A percentile compares a stretch with the other conserved stretches of the same genome.
phyloP scores from a whole-genome alignment of 2,888 invertebrate species.

The Rhaphigaster nebulosa region DNA sequence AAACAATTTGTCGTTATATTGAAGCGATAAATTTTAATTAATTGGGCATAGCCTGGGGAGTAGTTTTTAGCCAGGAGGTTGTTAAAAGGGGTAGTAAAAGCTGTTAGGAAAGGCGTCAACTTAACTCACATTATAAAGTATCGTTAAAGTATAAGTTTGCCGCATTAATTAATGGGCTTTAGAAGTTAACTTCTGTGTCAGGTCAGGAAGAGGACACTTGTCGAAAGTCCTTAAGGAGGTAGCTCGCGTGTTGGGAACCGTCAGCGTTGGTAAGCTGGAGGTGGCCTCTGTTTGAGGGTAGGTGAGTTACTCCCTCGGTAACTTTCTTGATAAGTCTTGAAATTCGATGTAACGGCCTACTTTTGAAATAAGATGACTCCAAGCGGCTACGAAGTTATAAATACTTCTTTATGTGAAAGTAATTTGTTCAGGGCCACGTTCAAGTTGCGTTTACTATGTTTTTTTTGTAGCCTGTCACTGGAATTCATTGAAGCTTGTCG shows the following conservation, averaged over 20 bases:
- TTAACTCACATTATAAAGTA: slow-evolving; percentile 34
- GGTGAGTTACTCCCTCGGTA: not conserved
- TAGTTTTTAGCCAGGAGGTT: slow-evolving; percentile 11
- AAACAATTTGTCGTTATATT: not conserved
- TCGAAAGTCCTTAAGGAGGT: slow-evolving; percentile 28
- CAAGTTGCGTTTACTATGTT: not conserved
- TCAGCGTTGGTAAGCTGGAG: not conserved
- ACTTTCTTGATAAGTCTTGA: slow-evolving; percentile 4
- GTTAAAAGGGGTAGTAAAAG: slow-evolving; percentile 8
- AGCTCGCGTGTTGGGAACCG: not conserved
- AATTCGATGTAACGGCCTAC: slow-evolving; percentile 25
- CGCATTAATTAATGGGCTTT: slow-evolving; percentile 43
- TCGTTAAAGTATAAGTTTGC: slow-evolving; percentile 37
- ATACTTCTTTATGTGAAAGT: not conserved
- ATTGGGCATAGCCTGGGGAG: not conserved
- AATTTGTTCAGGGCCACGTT: not conserved
- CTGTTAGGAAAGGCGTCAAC: slow-evolving; percentile 48
- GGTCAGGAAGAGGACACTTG: slow-evolving; percentile 42
- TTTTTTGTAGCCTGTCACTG: not conserved
- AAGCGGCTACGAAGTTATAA: not conserved
- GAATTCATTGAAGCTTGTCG: not conserved
- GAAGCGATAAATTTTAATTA: slow-evolving; percentile 39
- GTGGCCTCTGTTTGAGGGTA: not conserved
- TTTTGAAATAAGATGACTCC: slow-evolving; percentile 17
- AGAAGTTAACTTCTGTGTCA: slow-evolving; percentile 27